Evolutionary conservation across 2,797 vertebrate species (phyloP), one percentile per base, ranked within the genome.

Genomic region (Anguilla anguilla): DNA sequence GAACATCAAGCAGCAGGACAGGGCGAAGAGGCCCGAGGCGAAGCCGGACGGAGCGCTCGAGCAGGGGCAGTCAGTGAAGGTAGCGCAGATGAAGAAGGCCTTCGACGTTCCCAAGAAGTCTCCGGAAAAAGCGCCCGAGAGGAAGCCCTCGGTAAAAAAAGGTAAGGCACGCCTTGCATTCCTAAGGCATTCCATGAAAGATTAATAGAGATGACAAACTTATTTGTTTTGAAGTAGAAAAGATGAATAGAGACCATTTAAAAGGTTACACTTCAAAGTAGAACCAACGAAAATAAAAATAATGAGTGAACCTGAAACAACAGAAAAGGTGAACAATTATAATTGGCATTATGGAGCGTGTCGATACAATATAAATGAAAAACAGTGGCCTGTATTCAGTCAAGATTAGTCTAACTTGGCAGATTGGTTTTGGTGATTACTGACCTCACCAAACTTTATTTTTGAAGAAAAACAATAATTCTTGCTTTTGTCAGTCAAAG

Each of bases 71-170:
- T 95, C 93, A 0, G 91, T 96, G 85, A 96, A 95, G 90, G 96
- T 97, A 88, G 94, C 96, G 7, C 94, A 96, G 92, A 97, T 97
- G 94, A 96, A 96, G 93, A 96, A 95, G 0, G 94, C 96, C 2
- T 97, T 97, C 39, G 96, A 97, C 89, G 88, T 89, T 0, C 89
- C 93, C 69, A 95, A 96, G 85, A 97, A 95, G 92, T 93, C 94
- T 53, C 89, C 93, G 0, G 96, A 96, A 67, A 96, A 92, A 90
- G 84, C 88, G 2, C 25, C 94, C 0, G 95, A 96, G 90, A 94
- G 94, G 91, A 96, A 97, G 89, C 91, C 94, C 13, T 96, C 96
- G 19, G 81, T 94, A 61, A 95, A 93, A 90, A 96, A 93, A 96
- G 96, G 96, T 96, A 95, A 94, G 94, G 59, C 1, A 31, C 19